A percentile compares a stretch with the other conserved stretches of the same genome.
Conservation (phyloP, 2,113 vertebrate genomes). For the Corapipo altera region DNA sequence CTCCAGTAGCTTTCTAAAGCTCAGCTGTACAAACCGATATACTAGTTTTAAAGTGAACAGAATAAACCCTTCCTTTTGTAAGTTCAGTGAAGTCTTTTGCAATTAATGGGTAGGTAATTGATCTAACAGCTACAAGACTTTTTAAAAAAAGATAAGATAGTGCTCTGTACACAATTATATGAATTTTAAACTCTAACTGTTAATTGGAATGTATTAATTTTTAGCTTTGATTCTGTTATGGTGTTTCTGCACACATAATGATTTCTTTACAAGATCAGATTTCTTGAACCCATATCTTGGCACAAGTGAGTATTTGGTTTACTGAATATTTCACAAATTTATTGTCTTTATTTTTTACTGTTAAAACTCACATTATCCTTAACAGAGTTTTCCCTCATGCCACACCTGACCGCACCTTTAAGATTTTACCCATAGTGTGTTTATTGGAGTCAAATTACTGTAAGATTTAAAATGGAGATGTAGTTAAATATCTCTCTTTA, state of each 20-base stretch:
- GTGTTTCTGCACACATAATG: neutral
- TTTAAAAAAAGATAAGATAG: neutral
- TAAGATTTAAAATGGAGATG: neutral
- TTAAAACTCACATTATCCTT: neutral
- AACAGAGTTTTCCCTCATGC: neutral
- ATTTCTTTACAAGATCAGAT: neutral
- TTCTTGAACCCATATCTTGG: neutral
- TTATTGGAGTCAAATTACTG: neutral
- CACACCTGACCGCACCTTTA: neutral
- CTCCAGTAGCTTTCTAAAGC: neutral
- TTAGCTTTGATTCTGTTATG: neutral
- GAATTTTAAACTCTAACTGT: neutral
- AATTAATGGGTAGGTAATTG: neutral
- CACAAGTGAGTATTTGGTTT: neutral
- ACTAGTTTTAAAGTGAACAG: neutral
- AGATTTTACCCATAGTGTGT: neutral
- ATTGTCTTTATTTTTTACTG: neutral
- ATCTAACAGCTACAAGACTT: neutral
- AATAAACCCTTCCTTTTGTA: neutral
- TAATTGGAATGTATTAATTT: neutral
- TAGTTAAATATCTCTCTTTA: neutral
- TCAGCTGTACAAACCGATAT: neutral
- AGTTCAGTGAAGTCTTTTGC: neutral
- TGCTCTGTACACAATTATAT: neutral
- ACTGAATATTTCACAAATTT: neutral